Percentiles rank a stretch among this genome's conserved stretches.
Evolutionary conservation across 2,113 vertebrate genomes (phyloP).

Genomic region (Hipposideros armiger): DNA sequence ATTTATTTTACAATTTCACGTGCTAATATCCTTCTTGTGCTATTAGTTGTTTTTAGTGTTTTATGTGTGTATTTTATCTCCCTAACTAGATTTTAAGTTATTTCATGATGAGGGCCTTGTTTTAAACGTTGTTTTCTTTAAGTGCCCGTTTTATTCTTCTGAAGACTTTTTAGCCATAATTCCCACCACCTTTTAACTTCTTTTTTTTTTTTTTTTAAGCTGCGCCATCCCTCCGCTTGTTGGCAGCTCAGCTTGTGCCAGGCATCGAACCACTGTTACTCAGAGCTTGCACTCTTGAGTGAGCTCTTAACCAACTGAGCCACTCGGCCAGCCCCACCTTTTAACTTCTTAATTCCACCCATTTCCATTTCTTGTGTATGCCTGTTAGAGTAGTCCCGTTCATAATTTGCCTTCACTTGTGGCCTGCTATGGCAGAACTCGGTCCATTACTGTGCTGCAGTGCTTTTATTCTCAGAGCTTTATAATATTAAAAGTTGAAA

Average conservation of each 20-base stretch:
- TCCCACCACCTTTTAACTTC: background rate
- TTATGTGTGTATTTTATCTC: background rate
- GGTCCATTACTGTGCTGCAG: background rate
- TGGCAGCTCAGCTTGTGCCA: too few species aligned
- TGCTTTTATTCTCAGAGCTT: background rate
- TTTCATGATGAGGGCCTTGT: background rate
- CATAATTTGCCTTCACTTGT: background rate
- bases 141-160: background rate
- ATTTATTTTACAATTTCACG: background rate
- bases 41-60: background rate
- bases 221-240: too few species aligned
- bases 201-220: background rate
- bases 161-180: background rate
- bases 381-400: background rate
- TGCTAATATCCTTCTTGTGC: background rate
- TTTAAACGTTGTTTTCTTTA: slow-evolving; percentile 31
- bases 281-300: too few species aligned
- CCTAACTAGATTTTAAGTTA: slow-evolving; percentile 36
- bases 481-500: background rate
- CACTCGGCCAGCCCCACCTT: background rate
- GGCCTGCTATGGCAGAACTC: fast-evolving
- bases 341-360: background rate
- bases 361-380: background rate
- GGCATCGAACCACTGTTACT: too few species aligned
- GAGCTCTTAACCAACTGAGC: too few species aligned